Evolutionary conservation across 1,140 invertebrate species (phyloP), one percentile per base, ranked within the genome.

Genomic region (Drosophila guanche): DNA sequence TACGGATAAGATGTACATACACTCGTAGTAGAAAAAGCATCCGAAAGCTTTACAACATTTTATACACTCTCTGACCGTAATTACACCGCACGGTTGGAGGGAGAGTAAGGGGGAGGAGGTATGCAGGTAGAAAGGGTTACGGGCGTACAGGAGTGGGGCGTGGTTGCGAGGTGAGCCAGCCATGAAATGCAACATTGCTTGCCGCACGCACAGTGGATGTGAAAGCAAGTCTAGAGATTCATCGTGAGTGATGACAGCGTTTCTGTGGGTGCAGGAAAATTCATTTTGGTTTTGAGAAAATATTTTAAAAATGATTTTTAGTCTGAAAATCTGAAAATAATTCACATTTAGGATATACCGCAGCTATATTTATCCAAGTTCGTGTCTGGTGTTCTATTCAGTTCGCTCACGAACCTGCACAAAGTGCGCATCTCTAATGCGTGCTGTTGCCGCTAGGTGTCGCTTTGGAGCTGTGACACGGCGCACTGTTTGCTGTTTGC

Each of bases 21-120:
- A 27, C 5, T 27, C 5, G 25, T 6, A 37, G 10, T 12, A 12
- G 33, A 37, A 37, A 37, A 33, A 53, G 22, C 50, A 50, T 23
- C 43, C 43, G 48, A 69, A 72, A 68, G 67, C 77, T 85, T 81
- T 74, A 86, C 77, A 86, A 61, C 72, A 85, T 80, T 85, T 63
- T 80, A 81, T 86, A 52, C 74, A 77, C 72, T 88, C 60, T 54
- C 67, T 63, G 77, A 88, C 78, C 83, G 74, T 86, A 86, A 86
- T 88, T 86, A 86, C 83, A 58, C 83, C 80, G 42, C 80, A 85
- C 73, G 69, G 62, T 46, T 51, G 23, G 50, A n/a, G 14, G 22
- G 12, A 7, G 16, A 14, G 29, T 20, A 20, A 37, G 29, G 23
- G 43, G 20, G 33, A 8, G 37, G 29, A 47, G 20, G 51, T 33